These are phyloP conservation scores for Ornithorhynchus anatinus DNA, from an alignment of 2,113 vertebrate species.

Conservation along the genomic window DNA sequence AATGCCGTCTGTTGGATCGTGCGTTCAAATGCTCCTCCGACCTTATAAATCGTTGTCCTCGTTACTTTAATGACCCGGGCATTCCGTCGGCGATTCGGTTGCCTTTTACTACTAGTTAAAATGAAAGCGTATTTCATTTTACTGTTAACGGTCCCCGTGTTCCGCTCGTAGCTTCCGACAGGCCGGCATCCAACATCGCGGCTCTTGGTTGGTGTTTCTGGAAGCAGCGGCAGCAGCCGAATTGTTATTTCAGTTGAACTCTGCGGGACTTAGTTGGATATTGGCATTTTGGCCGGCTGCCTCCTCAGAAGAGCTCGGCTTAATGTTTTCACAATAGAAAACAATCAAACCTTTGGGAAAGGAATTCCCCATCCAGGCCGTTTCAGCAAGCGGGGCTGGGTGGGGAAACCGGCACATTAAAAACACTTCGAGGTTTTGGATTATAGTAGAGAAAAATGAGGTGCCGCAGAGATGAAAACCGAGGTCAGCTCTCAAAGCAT, in stretches of 20 bases:
- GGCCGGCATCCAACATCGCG: not conserved
- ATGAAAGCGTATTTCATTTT: not conserved
- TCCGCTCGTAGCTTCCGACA: not conserved
- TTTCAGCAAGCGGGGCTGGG: no score
- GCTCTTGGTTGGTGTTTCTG: constrained; percentile 5
- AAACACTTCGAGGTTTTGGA: constrained; percentile 16
- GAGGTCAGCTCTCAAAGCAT: constrained; percentile 13
- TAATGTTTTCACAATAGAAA: constrained; percentile 33
- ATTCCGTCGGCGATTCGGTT: not conserved
- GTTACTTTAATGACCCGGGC: not conserved
- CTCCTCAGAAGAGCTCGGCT: constrained; percentile 29
- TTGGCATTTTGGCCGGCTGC: constrained; percentile 5
- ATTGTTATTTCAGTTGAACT: constrained; percentile 1
- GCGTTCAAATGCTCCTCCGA: no score
- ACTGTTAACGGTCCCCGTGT: not conserved
- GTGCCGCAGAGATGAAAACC: constrained; percentile 8
- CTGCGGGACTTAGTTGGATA: constrained; percentile 11
- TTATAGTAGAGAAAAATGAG: constrained; percentile 29
- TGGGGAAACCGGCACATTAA: constrained; percentile 17
- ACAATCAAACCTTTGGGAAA: constrained; percentile 22
- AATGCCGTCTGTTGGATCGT: no score
- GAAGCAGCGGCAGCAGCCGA: not conserved
- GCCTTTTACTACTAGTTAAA: constrained; percentile 1
- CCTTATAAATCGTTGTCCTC: no score
- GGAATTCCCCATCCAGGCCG: constrained; percentile 9